Evolutionary conservation across 2,113 vertebrate species (phyloP), one percentile per base, ranked within the genome.

Genomic region (Cephalopholis sonnerati): DNA sequence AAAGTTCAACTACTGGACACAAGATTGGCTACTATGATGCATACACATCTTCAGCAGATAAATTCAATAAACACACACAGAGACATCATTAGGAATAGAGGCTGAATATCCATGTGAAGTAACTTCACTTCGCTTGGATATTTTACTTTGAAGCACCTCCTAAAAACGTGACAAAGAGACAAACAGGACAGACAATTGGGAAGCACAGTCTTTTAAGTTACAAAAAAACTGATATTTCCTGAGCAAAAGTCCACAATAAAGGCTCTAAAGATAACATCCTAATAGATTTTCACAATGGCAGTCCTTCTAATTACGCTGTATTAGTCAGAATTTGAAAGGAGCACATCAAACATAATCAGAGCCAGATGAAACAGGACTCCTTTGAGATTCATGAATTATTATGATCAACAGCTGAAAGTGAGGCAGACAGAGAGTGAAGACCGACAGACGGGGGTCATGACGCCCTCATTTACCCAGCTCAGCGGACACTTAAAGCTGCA

Each of bases 341-440:
- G 63, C 20, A 9, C 39, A 6, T 65, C 63, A 46, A 59, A 58
- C 69, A 41, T 53, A 16, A 13, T 24, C 39, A 44, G 24, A 18
- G 24, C 44, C 64, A 50, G 27, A 50, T 29, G 16, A 67, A 67
- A 11, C 46, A 29, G 65, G 29, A 22, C 8, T 48, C 39, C 39
- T 59, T 13, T 29, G 55, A 29, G 24, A 50, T 59, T 32, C 20
- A 29, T 61, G 71, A 74, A 48, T 73, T 74, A 44, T 48, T 46
- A 25, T 29, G 25, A 29, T 6, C 24, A 13, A 1, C 5, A 20
- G 13, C 41, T 61, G 71, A 32, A 7, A 27, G 39, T 7, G 36
- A 44, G 41, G 41, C 41, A 44, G 41, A 44, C 41, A 44, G 9
- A 71, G 39, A 13, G 54, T 29, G 54, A 59, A 22, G 46, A 32